A percentile compares a stretch with the other conserved stretches of the same genome.
Evolutionary conservation across 2,113 vertebrate species (phyloP).

Genomic region (Panthera tigris): DNA sequence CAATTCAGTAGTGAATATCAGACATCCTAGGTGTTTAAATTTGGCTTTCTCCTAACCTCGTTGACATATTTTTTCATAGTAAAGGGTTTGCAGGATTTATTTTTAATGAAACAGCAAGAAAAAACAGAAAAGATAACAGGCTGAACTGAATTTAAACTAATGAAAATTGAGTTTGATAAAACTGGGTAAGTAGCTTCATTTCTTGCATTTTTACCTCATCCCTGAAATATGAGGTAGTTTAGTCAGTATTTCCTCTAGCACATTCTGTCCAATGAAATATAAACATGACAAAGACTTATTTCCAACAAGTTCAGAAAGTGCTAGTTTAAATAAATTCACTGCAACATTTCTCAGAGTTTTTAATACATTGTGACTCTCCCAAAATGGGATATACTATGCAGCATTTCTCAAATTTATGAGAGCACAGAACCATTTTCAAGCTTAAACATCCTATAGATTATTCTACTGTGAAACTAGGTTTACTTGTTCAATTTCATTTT

Average conservation of each 20-base stretch:
- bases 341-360: background rate
- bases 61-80: background rate
- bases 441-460: background rate
- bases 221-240: background rate
- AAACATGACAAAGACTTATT: background rate
- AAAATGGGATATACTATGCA: background rate
- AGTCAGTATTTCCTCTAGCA: background rate
- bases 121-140: background rate
- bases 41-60: background rate
- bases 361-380: background rate
- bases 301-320: background rate
- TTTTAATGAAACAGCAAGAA: background rate
- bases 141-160: conserved; percentile 15
- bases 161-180: background rate
- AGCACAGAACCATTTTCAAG: background rate
- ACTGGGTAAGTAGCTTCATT: background rate
- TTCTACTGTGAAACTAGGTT: background rate
- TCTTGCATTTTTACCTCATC: background rate
- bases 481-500: background rate
- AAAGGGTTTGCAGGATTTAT: background rate
- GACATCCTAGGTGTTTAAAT: background rate
- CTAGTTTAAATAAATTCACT: background rate
- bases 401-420: background rate
- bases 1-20: background rate
- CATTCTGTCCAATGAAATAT: background rate